These are phyloP conservation scores for Columba guinea DNA, from an alignment of 2,797 vertebrate genomes.

Conservation along the genomic window DNA sequence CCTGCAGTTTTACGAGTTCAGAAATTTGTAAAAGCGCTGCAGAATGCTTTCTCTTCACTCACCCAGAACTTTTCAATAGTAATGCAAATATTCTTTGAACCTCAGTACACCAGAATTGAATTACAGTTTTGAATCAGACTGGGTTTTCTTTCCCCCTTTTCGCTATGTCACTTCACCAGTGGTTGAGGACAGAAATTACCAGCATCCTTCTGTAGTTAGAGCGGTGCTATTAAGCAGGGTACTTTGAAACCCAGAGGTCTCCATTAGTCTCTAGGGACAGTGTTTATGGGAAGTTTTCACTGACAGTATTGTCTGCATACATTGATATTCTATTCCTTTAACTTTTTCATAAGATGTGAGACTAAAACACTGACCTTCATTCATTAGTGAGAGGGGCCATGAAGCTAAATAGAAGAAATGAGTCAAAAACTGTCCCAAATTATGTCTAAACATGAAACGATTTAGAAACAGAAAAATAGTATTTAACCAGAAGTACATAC, in stretches of 20 bases:
- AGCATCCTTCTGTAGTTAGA: neutral
- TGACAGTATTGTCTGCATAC: neutral
- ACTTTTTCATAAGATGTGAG: neutral
- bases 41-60: neutral
- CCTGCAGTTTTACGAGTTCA: neutral
- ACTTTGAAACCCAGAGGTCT: neutral
- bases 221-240: neutral
- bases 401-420: neutral
- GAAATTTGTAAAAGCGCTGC: neutral
- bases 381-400: rapidly evolving
- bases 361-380: neutral
- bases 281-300: neutral
- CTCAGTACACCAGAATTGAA: neutral
- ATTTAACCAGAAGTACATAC: neutral
- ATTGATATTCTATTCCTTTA: neutral
- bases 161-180: neutral
- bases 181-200: neutral
- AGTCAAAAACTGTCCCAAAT: neutral
- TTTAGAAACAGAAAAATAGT: neutral
- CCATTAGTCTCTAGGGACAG: neutral
- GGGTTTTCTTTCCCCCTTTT: neutral
- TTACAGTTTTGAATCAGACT: neutral
- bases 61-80: neutral
- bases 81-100: neutral
- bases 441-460: neutral